Conservation (phyloP, 2,113 vertebrate species). For the Xenus cinereus region DNA sequence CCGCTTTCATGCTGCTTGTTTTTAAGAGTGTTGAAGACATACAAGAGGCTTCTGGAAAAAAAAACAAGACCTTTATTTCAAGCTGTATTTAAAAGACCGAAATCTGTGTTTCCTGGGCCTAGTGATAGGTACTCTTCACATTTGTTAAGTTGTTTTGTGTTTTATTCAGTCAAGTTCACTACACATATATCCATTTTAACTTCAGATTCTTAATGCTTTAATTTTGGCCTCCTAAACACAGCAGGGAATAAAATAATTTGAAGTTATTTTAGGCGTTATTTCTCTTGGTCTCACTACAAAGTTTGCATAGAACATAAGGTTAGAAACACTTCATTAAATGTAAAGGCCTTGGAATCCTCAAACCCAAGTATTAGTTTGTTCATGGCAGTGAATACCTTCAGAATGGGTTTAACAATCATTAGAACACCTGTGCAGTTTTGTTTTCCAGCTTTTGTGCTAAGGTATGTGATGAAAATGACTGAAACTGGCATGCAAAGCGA, state of each 20-base stretch:
- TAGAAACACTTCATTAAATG: not conserved
- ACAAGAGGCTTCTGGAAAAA: not conserved
- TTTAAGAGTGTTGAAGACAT: not conserved
- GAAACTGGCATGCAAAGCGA: not conserved
- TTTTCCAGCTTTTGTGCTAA: not conserved
- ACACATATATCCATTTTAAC: not conserved
- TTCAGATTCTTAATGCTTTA: not conserved
- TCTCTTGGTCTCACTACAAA: not conserved
- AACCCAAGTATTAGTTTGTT: not conserved
- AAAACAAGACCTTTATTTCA: not conserved
- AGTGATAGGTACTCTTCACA: not conserved
- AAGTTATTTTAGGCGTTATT: not conserved
- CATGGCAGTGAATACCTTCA: not conserved
- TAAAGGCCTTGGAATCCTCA: not conserved
- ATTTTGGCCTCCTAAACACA: not conserved
- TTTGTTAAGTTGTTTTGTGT: not conserved
- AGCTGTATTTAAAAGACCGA: not conserved
- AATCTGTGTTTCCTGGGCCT: not conserved
- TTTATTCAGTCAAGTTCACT: not conserved
- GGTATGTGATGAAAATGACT: not conserved
- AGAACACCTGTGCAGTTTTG: not conserved
- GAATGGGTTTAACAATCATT: not conserved
- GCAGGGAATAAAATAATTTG: not conserved
- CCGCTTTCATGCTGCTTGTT: not conserved
- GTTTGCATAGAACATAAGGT: not conserved